Percentiles rank a stretch among this genome's conserved stretches.
Evolutionary conservation across 2,113 vertebrate genomes (phyloP).

Genomic region (Lasiurus cinereus): DNA sequence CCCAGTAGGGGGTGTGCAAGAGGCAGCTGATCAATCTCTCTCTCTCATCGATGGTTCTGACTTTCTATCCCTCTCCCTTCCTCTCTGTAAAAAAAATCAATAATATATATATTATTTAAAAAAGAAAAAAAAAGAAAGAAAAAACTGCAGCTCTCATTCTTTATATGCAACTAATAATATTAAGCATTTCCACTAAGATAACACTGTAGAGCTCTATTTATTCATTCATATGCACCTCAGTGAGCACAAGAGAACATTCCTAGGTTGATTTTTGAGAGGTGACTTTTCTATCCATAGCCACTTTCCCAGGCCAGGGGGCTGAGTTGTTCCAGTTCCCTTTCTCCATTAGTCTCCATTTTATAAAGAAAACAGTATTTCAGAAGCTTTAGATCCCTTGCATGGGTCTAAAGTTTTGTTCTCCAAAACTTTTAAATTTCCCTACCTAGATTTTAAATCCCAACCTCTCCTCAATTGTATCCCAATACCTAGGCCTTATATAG

Average conservation of each 20-base stretch:
- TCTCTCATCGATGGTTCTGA: no score
- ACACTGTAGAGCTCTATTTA: no score
- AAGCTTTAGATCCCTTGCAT: background rate
- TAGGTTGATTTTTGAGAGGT: background rate
- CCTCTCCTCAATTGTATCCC: background rate
- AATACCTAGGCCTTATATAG: background rate
- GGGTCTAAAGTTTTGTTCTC: background rate
- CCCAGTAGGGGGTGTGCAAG: no score
- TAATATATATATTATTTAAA: no score
- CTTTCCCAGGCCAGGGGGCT: background rate
- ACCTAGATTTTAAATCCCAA: background rate
- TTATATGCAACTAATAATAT: no score
- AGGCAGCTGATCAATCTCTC: no score
- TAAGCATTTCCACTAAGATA: no score
- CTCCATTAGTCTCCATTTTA: background rate
- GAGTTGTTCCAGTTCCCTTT: background rate
- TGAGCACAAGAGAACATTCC: background rate
- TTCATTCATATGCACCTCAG: no score
- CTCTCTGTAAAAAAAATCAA: no score
- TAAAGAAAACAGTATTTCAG: background rate
- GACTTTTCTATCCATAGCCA: background rate
- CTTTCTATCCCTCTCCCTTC: no score
- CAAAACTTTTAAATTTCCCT: background rate
- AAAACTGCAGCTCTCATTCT: no score
- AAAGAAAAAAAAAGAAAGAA: no score